Conservation (phyloP, 2,113 vertebrate species). For the Nicator chloris region DNA sequence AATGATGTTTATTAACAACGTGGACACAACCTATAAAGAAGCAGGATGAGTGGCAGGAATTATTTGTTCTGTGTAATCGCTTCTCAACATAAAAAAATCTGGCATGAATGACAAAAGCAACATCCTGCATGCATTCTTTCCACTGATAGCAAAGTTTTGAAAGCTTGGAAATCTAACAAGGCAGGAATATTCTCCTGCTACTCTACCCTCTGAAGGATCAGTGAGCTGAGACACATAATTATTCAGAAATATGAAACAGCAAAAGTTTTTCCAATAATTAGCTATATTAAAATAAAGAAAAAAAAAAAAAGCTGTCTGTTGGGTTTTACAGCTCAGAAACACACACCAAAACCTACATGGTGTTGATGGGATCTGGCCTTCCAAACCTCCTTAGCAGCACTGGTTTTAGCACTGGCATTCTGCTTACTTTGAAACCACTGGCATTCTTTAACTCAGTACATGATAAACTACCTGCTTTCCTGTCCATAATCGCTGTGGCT, state of each 20-base stretch:
- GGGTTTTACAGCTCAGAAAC: neutral
- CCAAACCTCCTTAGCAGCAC: neutral
- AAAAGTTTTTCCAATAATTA: neutral
- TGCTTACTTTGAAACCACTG: neutral
- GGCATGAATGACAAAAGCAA: neutral
- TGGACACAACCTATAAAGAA: conserved; percentile 86
- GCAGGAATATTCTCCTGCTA: neutral
- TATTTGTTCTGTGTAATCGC: neutral
- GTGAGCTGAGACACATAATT: neutral
- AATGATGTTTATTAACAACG: conserved; percentile 89
- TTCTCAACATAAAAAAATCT: neutral
- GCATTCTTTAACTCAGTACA: neutral
- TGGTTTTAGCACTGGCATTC: neutral
- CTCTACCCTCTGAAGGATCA: neutral
- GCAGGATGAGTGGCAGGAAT: neutral
- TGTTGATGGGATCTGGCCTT: neutral
- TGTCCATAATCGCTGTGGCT: conserved; percentile 89
- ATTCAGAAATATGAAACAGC: neutral
- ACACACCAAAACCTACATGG: neutral
- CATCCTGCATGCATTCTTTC: neutral
- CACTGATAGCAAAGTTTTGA: neutral
- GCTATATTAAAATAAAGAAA: neutral
- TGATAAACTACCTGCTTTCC: conserved; percentile 88
- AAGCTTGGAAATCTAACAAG: neutral
- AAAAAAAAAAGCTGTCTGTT: neutral